Evolutionary conservation across 35 echinoderm and acorn worm genomes (phyloP).

Genomic region (Acanthaster planci): DNA sequence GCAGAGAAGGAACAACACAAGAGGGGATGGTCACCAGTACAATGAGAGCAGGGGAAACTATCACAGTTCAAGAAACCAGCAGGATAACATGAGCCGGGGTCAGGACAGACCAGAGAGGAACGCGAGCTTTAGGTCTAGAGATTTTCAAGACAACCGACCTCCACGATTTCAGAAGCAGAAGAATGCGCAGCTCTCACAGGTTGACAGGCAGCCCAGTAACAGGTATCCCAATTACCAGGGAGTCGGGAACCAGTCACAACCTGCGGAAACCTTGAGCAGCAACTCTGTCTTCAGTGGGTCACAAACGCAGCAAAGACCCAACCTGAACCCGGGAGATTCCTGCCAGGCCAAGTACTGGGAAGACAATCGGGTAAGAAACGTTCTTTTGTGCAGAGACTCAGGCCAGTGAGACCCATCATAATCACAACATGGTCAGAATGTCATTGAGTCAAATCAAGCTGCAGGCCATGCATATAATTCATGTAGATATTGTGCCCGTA

Average conservation of each 20-base stretch:
- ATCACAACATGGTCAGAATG: too few species aligned
- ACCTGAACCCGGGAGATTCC: conserved; percentile 54
- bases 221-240: too few species aligned
- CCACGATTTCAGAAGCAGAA: conserved; percentile 39
- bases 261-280: background rate
- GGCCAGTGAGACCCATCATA: too few species aligned
- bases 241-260: background rate
- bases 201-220: conserved; percentile 2
- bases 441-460: too few species aligned
- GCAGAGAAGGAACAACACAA: background rate
- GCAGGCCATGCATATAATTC: too few species aligned
- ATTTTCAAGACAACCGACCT: background rate
- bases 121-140: background rate
- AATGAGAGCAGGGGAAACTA: conserved; percentile 26
- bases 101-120: background rate
- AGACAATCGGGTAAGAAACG: conserved; percentile 58
- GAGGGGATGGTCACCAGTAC: background rate
- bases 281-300: background rate
- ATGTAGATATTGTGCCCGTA: too few species aligned
- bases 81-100: conserved; percentile 12
- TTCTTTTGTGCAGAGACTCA: too few species aligned
- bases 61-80: background rate
- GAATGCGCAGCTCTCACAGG: background rate
- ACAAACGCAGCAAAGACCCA: background rate
- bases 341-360: conserved; percentile 96